These are phyloP conservation scores for Portevinia maculata DNA, from an alignment of 2,888 invertebrate genomes.

Conservation along the genomic window DNA sequence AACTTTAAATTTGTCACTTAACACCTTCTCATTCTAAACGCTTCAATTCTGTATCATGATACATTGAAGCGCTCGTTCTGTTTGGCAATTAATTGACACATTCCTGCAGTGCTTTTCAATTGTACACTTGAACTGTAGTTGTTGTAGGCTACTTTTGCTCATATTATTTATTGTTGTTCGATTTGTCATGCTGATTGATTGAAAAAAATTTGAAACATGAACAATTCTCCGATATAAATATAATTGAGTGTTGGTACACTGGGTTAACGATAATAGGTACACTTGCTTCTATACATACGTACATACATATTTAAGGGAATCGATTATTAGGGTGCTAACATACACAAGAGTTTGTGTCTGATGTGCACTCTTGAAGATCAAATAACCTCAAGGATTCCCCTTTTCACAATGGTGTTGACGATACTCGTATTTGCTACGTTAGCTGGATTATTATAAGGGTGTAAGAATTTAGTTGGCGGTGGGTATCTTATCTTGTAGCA, in stretches of 20 bases:
- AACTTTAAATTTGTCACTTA: too few relatives aligned
- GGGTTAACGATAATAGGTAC: neutral
- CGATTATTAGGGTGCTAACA: constrained; percentile 44
- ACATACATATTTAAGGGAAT: constrained; percentile 34
- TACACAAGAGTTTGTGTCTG: constrained; percentile 35
- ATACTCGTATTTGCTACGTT: constrained; percentile 56
- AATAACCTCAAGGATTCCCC: constrained; percentile 59
- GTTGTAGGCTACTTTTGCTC: constrained; percentile 31
- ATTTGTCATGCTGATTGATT: constrained; percentile 69
- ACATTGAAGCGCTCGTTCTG: constrained; percentile 64
- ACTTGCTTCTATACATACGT: neutral
- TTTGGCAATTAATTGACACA: constrained; percentile 74
- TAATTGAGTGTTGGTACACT: neutral
- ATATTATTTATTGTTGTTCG: constrained; percentile 55
- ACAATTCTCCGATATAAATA: constrained; percentile 22
- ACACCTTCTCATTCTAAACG: too few relatives aligned
- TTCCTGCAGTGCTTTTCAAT: constrained; percentile 70
- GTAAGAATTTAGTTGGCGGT: constrained; percentile 29
- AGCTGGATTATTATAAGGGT: constrained; percentile 28
- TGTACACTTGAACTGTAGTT: constrained; percentile 53
- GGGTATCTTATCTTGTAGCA: constrained; percentile 35
- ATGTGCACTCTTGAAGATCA: constrained; percentile 54
- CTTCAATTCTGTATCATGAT: constrained; percentile 63
- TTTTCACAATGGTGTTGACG: constrained; percentile 51
- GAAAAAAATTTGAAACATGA: constrained; percentile 56